Percentiles rank a stretch among this genome's conserved stretches.
Evolutionary conservation across 2,113 vertebrate species (phyloP).

Genomic region (Rhinolophus sinicus): DNA sequence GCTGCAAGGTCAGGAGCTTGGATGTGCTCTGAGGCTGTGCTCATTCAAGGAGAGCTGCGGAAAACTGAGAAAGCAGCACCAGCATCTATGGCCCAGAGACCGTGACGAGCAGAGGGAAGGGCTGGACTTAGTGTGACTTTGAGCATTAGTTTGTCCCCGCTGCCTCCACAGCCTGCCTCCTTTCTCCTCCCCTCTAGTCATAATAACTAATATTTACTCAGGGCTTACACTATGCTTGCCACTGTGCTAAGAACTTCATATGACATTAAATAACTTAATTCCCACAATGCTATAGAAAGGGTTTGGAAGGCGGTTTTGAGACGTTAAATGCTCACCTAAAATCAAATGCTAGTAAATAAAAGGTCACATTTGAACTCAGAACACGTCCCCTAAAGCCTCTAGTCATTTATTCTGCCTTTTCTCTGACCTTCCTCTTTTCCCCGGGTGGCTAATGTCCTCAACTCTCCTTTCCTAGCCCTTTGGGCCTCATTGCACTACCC

Average conservation of each 20-base stretch:
- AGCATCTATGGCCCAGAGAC: background rate
- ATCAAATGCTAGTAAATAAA: background rate
- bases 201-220: background rate
- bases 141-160: background rate
- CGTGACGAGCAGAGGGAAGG: too few species aligned
- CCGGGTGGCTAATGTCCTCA: background rate
- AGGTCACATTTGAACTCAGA: background rate
- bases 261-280: background rate
- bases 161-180: background rate
- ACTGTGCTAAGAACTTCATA: background rate
- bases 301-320: background rate
- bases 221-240: background rate
- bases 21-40: background rate
- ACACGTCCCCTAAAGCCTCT: background rate
- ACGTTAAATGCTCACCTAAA: background rate
- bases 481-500: background rate
- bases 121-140: background rate
- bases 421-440: background rate
- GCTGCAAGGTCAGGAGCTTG: background rate
- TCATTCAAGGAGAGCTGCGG: background rate
- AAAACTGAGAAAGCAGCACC: background rate
- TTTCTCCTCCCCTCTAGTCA: background rate
- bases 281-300: background rate
- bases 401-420: background rate
- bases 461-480: background rate